Conservation (phyloP, 2,797 vertebrate genomes). For the Sebastes hopkinsi region DNA sequence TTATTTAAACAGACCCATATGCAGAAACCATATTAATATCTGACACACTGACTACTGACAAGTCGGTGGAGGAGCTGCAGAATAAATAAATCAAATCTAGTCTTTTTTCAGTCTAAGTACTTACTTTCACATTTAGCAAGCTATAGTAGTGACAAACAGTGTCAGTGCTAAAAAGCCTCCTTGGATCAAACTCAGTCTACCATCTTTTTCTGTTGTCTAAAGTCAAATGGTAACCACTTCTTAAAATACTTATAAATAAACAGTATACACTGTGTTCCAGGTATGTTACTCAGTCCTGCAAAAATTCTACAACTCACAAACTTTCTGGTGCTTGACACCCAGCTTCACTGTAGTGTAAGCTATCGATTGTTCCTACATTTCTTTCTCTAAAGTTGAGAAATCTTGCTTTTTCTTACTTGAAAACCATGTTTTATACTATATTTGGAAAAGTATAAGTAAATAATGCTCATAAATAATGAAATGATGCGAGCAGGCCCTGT, state of each 20-base stretch:
- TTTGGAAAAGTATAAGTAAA: conserved; percentile 2
- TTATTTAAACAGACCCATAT: not conserved
- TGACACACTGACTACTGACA: not conserved
- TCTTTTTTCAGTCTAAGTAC: not conserved
- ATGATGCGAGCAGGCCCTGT: not conserved
- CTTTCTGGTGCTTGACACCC: conserved; percentile 3
- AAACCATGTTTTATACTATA: not conserved
- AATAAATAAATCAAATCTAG: not conserved
- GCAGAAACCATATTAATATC: not conserved
- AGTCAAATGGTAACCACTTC: not conserved
- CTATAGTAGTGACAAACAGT: not conserved
- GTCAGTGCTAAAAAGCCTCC: not conserved
- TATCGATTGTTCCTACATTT: conserved; percentile 11
- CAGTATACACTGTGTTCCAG: not conserved
- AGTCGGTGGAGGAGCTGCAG: not conserved
- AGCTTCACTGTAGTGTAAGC: not conserved
- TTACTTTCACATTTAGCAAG: not conserved
- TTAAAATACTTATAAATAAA: not conserved
- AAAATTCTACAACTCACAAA: conserved; percentile 2
- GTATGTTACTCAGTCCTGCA: not conserved
- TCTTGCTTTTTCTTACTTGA: not conserved
- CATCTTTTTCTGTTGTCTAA: not conserved
- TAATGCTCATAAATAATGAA: conserved; percentile 1
- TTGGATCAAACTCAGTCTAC: not conserved
- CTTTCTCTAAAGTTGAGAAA: conserved; percentile 6